Base-by-base conservation (phyloP, 1,140 invertebrate species). In the Cotesia vestalis region DNA sequence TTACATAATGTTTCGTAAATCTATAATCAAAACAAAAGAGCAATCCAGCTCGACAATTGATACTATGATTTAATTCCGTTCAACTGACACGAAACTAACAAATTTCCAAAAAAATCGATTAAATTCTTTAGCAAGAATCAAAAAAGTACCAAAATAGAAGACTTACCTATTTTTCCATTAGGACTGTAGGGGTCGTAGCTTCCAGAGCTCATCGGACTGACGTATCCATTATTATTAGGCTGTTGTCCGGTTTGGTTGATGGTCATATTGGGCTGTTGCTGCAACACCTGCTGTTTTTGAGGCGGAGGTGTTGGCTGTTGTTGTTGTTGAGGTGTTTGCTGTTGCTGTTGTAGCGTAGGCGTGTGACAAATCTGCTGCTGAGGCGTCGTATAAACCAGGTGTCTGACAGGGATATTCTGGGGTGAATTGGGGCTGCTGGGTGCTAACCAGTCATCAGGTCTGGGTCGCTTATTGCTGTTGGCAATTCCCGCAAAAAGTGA, bases 121-220 rank as follows among this genome's bases (percentile, higher is more conserved):
- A 46, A 46, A 46, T 46, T 6, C 40, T 46, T 17, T 34, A 9
- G 51, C 40, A 62, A 70, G n/a, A 36, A 55, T 46, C n/a, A 14
- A n/a, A n/a, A n/a, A n/a, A n/a, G n/a, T n/a, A n/a, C n/a, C n/a
- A n/a, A 20, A 27, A 61, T 8, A 27, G 4, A 35, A 59, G 27
- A 73, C 92, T 91, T 76, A 94, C 93, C 92, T 89, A 93, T 90
- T 90, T 94, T 94, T 80, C 93, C 93, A 86, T 94, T 94, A 55
- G 94, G 93, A 88, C 93, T 94, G 83, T 94, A 95, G 2, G 93
- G 92, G 78, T 94, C 94, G 85, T 94, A 95, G 89, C 93, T 94
- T 78, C 92, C 90, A 1, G 92, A 92, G 35, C 92, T 94, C 88
- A 94, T 91, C 0, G 93, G 93, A 73, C 93, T 94, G n/a, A 93